Evolutionary conservation across 37 sponge, comb jelly and placozoan species (phyloP).

Genomic region (Agelas oroides): DNA sequence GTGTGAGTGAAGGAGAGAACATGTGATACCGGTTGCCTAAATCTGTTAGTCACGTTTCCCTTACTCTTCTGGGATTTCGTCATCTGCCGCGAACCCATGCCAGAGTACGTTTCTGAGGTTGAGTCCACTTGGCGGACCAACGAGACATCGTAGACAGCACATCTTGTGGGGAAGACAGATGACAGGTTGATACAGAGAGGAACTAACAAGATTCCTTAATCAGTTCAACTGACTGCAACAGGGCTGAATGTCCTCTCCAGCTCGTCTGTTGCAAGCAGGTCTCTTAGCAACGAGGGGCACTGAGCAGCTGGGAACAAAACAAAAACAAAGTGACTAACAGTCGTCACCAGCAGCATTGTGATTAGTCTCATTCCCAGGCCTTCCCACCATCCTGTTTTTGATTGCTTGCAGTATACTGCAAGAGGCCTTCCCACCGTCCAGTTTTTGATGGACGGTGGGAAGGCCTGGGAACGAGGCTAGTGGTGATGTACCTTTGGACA

Average conservation of each 20-base stretch:
- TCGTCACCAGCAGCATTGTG: too few relatives aligned
- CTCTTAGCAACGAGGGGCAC: conserved; percentile 72
- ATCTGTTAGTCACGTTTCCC: not conserved
- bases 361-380: too few relatives aligned
- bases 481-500: conserved; percentile 69
- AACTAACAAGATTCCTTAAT: not conserved
- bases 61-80: conserved; percentile 71
- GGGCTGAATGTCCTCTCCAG: conserved; percentile 52
- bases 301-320: conserved; percentile 4
- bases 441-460: too few relatives aligned
- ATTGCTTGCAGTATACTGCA: too few relatives aligned
- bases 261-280: conserved; percentile 62
- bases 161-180: conserved; percentile 31
- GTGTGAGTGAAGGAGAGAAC: not conserved
- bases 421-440: too few relatives aligned
- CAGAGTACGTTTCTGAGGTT: conserved; percentile 85
- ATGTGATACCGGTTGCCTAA: too few relatives aligned
- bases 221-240: conserved; percentile 51
- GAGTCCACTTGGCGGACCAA: conserved; percentile 82
- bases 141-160: conserved; percentile 46
- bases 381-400: too few relatives aligned
- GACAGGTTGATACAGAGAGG: not conserved
- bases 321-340: not conserved
- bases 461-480: too few relatives aligned
- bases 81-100: conserved; percentile 82